These are phyloP conservation scores for Pyrrhura leucotis DNA, from an alignment of 2,797 vertebrate genomes.

Conservation along the genomic window DNA sequence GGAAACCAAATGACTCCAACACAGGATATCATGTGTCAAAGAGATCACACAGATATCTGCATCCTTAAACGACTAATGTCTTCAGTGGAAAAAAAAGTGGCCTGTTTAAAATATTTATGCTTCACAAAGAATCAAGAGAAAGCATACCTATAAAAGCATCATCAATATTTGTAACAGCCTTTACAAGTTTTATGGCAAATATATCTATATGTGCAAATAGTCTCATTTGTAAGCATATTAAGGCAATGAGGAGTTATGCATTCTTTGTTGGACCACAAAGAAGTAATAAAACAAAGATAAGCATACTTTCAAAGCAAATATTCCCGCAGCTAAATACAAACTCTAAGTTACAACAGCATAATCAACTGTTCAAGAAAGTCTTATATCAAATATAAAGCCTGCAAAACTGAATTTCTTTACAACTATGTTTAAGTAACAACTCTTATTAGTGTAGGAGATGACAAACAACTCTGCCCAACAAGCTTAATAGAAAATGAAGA, in stretches of 20 bases:
- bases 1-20: background rate
- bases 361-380: background rate
- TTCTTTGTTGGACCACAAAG: background rate
- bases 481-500: background rate
- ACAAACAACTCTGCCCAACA: background rate
- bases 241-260: background rate
- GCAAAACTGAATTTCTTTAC: background rate
- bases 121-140: background rate
- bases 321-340: background rate
- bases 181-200: background rate
- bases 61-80: background rate
- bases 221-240: background rate
- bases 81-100: background rate
- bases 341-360: background rate
- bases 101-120: background rate
- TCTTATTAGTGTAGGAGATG: background rate
- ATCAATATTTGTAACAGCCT: background rate
- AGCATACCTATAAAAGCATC: background rate
- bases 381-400: background rate
- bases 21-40: fast-evolving
- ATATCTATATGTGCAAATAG: background rate
- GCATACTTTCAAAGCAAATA: constrained; percentile 1
- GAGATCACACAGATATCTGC: background rate
- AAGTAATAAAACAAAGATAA: constrained; percentile 15
- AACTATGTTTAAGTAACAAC: background rate